Base-by-base conservation (phyloP, 1,140 invertebrate species). In the Idris sp. region DNA sequence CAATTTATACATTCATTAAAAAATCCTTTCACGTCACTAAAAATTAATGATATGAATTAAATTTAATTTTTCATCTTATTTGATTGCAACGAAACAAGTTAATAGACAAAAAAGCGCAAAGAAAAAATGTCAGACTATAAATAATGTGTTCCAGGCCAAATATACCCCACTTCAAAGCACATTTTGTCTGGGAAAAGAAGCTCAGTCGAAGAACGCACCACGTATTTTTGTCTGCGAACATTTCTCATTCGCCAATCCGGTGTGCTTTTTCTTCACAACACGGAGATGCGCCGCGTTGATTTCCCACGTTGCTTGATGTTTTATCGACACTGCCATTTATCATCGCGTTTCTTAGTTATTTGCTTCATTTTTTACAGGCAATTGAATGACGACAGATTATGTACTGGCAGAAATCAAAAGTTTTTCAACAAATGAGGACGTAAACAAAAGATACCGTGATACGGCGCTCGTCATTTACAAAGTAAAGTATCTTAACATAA, bases 371-470 rank as follows among this genome's bases (percentile, higher is more conserved):
- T 49, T 59, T 62, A 15, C 36, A 67, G 56, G 3, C 31, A 19
- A 31, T 71, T 85, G 79, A 79, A 86, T 86, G 84, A 81, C 83
- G 67, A 72, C 71, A 49, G 64, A 54, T 4, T 79, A 86, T 80
- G 74, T 77, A 74, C 56, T 82, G 49, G 79, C 81, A 3, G 80
- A 84, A 8, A 69, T 74, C 31, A 59, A 58, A 19, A 54, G 51
- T 33, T 46, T 64, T 15, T 40, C 84, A 44, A 82, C 79, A 1
- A 46, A 46, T 16, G 81, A 83, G 40, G 82, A 84, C 16, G 85
- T 84, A 33, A 79, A 56, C 8, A 74, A 62, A 8, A 80, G 87
- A 71, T 88, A 86, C 56, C 75, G 83, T 40, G 87, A 88, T 41
- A 81, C 80, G 4, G 65, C 86, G 1, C 71, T 85, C 10, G 16